A percentile compares a stretch with the other conserved stretches of the same genome.
These are phyloP conservation scores for Achroia grisella DNA, from an alignment of 1,140 invertebrate genomes.

Conservation along the genomic window DNA sequence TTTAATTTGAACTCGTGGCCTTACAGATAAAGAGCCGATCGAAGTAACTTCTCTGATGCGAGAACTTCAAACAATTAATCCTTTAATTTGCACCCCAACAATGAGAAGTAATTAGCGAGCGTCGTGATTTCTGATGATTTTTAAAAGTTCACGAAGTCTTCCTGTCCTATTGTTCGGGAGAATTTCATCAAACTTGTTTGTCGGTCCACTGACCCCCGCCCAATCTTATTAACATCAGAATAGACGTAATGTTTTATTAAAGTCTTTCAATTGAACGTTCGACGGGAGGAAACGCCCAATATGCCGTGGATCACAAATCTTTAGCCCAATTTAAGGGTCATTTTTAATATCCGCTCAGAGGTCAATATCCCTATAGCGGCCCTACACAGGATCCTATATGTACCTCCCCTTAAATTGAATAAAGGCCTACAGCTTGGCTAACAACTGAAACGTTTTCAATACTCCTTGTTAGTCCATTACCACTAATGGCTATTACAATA, in stretches of 20 bases:
- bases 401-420: slow-evolving; percentile 49
- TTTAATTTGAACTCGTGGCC: slow-evolving; percentile 23
- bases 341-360: slow-evolving; percentile 63
- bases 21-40: slow-evolving; percentile 24
- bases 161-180: slow-evolving; percentile 23
- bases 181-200: slow-evolving; percentile 39
- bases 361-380: slow-evolving; percentile 57
- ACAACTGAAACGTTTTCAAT: slow-evolving; percentile 53
- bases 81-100: slow-evolving; percentile 49
- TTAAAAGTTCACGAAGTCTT: slow-evolving; percentile 23
- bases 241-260: slow-evolving; percentile 33
- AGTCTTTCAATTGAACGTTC: slow-evolving; percentile 31
- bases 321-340: slow-evolving; percentile 56
- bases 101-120: slow-evolving; percentile 54
- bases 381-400: slow-evolving; percentile 35
- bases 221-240: slow-evolving; percentile 44
- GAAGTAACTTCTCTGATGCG: slow-evolving; percentile 33
- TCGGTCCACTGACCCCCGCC: slow-evolving; percentile 12
- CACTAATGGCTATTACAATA: slow-evolving; percentile 64
- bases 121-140: slow-evolving; percentile 24
- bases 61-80: slow-evolving; percentile 56
- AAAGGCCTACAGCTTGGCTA: slow-evolving; percentile 34
- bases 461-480: slow-evolving; percentile 65
- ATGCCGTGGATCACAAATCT: slow-evolving; percentile 47
- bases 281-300: slow-evolving; percentile 46